Base-by-base conservation (phyloP, 1,140 invertebrate species). In the Chelonus insularis region DNA sequence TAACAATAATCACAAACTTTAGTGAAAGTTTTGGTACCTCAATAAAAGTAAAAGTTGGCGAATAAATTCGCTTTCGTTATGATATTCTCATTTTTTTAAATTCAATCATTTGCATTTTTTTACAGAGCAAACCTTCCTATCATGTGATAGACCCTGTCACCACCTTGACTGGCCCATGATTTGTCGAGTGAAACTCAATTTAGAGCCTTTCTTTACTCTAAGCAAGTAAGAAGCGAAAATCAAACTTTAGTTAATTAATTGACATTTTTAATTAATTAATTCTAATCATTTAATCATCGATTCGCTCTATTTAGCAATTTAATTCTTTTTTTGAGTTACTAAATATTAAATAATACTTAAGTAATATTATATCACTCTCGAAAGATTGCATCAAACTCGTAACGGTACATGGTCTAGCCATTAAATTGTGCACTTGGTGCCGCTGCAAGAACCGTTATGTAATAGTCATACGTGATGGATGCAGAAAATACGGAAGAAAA, bases 111-210 rank as follows among this genome's bases (percentile, higher is more conserved):
- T 50, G 2, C 80, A 81, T 63, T 77, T 70, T 73, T 68, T 84
- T 85, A 18, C 84, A 91, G 89, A 90, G 72, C 84, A 86, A 71
- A 85, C 84, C 61, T 88, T 88, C 61, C 82, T 87, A 64, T 87
- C 86, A 64, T 91, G 89, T 74, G 87, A 90, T 70, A 80, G 89
- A 68, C 87, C 89, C 63, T 91, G 89, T 71, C 87, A 90, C 73
- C 88, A 90, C 64, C 75, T 90, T 50, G 88, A 90, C 68, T 90
- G 88, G 88, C 89, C 89, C 1, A 90, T 90, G 88, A 91, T 91
- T 69, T 91, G 89, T 70, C 79, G 89, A 36, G 83, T 89, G n/a
- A 89, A 89, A 77, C 72, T 91, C 29, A 86, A 85, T 9, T 77
- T 90, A 16, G 88, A 90, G 77, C 84, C 86, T 48, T 88, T 88